Evolutionary conservation across 2,888 invertebrate genomes (phyloP).

Genomic region (Miltochrista miniata): DNA sequence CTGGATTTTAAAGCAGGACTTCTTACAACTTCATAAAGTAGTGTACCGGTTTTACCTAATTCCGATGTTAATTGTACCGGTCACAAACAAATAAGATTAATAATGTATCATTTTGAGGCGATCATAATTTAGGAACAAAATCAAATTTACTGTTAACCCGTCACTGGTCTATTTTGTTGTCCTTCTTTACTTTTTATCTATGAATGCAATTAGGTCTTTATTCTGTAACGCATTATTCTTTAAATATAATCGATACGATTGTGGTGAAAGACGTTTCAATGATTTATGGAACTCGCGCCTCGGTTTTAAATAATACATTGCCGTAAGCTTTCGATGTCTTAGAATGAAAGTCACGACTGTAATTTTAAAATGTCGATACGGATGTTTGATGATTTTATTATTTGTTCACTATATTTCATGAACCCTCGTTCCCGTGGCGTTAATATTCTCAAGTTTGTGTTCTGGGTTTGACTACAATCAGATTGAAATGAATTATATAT

Average conservation of each 20-base stretch:
- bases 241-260: constrained; percentile 70
- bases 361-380: constrained; percentile 78
- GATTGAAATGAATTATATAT: constrained; percentile 13
- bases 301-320: constrained; percentile 76
- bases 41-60: constrained; percentile 69
- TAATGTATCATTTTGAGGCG: constrained; percentile 49
- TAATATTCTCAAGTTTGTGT: constrained; percentile 33
- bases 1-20: constrained; percentile 56
- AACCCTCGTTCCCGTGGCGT: constrained; percentile 20
- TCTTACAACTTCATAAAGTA: constrained; percentile 47
- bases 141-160: constrained; percentile 30
- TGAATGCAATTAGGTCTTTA: constrained; percentile 64
- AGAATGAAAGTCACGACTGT: constrained; percentile 80
- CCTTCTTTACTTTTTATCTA: constrained; percentile 29
- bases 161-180: constrained; percentile 14
- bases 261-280: constrained; percentile 66
- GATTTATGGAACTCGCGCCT: constrained; percentile 77
- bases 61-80: constrained; percentile 63
- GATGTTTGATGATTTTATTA: constrained; percentile 69
- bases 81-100: constrained; percentile 69
- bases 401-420: constrained; percentile 44
- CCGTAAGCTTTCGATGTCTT: constrained; percentile 78
- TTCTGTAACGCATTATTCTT: constrained; percentile 64
- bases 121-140: constrained; percentile 57
- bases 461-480: constrained; percentile 20